phyloP scores from a whole-genome alignment of 2,113 vertebrate species.

The Podiceps cristatus region DNA sequence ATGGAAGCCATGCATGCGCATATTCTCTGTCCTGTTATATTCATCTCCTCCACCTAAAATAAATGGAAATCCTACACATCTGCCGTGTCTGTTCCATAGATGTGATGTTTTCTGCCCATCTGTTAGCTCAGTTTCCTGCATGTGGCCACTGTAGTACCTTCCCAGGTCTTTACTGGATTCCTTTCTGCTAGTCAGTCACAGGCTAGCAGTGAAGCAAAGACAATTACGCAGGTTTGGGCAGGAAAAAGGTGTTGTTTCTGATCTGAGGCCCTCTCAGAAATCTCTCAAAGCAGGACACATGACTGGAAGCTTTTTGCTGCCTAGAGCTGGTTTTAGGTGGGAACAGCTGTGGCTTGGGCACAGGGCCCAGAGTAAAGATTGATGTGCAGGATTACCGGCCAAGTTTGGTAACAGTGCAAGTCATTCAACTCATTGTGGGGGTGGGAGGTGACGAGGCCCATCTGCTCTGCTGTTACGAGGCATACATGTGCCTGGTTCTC shows the following conservation, averaged over 20 bases:
- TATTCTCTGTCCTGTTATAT: neutral
- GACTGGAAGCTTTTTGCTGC: neutral
- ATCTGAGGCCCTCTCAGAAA: neutral
- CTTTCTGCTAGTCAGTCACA: neutral
- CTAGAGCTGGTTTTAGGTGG: neutral
- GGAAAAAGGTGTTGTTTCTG: neutral
- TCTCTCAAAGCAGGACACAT: neutral
- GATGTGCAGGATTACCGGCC: neutral
- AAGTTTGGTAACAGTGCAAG: neutral
- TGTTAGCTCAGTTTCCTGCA: neutral
- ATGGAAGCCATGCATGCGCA: neutral
- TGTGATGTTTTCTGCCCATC: neutral
- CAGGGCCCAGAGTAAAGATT: neutral
- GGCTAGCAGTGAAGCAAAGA: neutral
- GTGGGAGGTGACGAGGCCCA: neutral
- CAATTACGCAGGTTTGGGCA: neutral
- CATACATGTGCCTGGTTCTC: fast-evolving
- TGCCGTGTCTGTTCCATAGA: neutral
- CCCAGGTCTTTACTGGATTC: neutral
- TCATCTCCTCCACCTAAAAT: neutral
- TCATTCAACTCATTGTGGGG: neutral
- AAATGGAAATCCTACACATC: neutral
- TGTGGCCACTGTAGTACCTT: neutral
- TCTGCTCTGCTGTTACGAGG: neutral
- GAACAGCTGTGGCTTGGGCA: neutral